These are phyloP conservation scores for Solenodon paradoxus DNA, from an alignment of 2,113 vertebrate genomes.

Conservation along the genomic window DNA sequence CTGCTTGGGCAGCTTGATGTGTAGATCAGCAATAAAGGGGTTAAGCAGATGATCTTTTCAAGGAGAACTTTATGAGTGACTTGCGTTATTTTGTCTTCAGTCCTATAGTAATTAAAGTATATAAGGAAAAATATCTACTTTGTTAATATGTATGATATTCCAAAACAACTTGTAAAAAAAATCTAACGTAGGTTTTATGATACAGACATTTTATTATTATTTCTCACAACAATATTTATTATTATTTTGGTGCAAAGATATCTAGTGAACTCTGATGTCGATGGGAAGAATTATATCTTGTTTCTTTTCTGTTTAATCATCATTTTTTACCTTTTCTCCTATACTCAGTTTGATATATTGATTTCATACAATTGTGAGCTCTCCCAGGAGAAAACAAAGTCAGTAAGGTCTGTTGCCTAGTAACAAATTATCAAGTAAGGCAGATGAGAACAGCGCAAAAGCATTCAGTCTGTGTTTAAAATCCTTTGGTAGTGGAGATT, in stretches of 20 bases:
- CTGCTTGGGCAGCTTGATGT: not conserved
- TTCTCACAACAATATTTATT: not conserved
- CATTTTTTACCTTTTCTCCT: not conserved
- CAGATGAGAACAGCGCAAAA: not conserved
- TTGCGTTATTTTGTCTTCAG: conserved; percentile 15
- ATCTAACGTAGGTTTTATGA: not conserved
- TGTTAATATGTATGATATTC: not conserved
- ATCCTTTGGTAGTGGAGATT: not conserved
- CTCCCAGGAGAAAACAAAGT: not conserved
- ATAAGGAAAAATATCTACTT: not conserved
- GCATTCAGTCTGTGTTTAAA: not conserved
- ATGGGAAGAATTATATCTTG: not conserved
- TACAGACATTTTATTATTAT: not conserved
- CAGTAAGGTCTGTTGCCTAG: not conserved
- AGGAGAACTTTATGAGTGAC: not conserved
- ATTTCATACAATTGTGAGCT: not conserved
- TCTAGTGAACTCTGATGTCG: not conserved
- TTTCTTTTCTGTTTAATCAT: conserved; percentile 30
- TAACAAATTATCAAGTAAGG: not conserved
- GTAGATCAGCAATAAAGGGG: not conserved
- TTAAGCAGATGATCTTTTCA: not conserved
- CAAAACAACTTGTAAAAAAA: not conserved
- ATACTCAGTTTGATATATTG: not conserved
- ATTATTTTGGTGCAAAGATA: not conserved
- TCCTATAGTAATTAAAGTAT: not conserved